A percentile compares a stretch with the other conserved stretches of the same genome.
Conservation (phyloP, 2,888 invertebrate species). For the Ariolimax columbianus region DNA sequence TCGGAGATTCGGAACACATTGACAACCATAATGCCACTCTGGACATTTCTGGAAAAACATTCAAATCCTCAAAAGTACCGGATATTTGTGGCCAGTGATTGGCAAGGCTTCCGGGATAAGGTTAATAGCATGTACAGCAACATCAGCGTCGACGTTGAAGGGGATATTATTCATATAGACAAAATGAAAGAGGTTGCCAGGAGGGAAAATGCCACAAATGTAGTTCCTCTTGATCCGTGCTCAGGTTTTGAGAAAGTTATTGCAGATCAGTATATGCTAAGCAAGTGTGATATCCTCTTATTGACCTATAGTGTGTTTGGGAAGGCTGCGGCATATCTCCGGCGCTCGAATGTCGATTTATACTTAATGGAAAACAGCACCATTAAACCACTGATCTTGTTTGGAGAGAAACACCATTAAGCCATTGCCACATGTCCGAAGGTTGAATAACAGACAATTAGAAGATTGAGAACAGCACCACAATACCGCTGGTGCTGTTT, state of each 20-base stretch:
- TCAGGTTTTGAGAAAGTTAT: constrained; percentile 58
- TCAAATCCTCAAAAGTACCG: constrained; percentile 54
- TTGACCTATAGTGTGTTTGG: constrained; percentile 60
- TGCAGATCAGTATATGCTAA: constrained; percentile 58
- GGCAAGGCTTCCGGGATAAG: constrained; percentile 54
- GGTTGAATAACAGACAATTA: too few relatives aligned
- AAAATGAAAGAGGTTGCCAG: constrained; percentile 34
- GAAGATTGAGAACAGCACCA: too few relatives aligned
- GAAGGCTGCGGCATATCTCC: constrained; percentile 58
- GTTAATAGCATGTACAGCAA: constrained; percentile 53
- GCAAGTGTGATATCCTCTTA: constrained; percentile 58
- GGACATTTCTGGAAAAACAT: constrained; percentile 57
- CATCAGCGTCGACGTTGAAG: constrained; percentile 54
- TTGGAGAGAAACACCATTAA: constrained; percentile 52
- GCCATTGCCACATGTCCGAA: not conserved
- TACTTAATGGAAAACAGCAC: constrained; percentile 55
- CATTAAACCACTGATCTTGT: constrained; percentile 54
- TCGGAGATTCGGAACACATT: constrained; percentile 55
- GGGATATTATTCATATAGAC: constrained; percentile 60
- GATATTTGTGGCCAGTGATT: constrained; percentile 60
- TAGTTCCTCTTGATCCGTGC: constrained; percentile 47
- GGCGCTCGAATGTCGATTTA: constrained; percentile 56
- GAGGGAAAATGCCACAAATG: constrained; percentile 15
- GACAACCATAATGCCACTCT: constrained; percentile 54
- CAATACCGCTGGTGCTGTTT: too few relatives aligned